A percentile compares a stretch with the other conserved stretches of the same genome.
Conservation (phyloP, 2,797 vertebrate genomes). For the Sternarchorhynchus goeldii region DNA sequence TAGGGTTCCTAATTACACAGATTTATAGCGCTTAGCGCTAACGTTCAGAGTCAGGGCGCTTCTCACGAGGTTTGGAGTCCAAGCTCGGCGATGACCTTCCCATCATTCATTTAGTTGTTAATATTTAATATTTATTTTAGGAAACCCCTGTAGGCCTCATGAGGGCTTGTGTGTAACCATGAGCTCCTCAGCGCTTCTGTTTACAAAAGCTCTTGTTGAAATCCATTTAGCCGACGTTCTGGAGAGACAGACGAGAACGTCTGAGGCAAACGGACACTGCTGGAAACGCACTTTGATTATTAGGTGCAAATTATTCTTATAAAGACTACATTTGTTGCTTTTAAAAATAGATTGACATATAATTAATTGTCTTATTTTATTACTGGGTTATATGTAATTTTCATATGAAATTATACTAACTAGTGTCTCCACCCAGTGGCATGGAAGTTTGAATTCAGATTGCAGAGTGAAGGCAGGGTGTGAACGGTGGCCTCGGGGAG, state of each 20-base stretch:
- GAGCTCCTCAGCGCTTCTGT: slow-evolving; percentile 50
- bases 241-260: slow-evolving; percentile 5
- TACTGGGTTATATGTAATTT: slow-evolving; percentile 21
- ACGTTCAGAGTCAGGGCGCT: slow-evolving; percentile 63
- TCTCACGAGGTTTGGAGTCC: slow-evolving; percentile 69
- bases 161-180: slow-evolving; percentile 64
- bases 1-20: slow-evolving; percentile 80
- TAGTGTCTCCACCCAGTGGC: slow-evolving; percentile 82
- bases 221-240: slow-evolving; percentile 53
- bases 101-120: slow-evolving; percentile 76
- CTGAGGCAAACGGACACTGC: neutral
- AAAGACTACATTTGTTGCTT: neutral
- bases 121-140: slow-evolving; percentile 78
- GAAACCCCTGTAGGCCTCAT: slow-evolving; percentile 66
- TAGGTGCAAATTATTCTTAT: neutral
- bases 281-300: neutral
- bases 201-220: slow-evolving; percentile 50
- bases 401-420: slow-evolving; percentile 71
- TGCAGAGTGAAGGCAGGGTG: slow-evolving; percentile 70
- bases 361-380: slow-evolving; percentile 20
- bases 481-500: slow-evolving; percentile 73
- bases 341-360: neutral
- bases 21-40: slow-evolving; percentile 66
- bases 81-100: slow-evolving; percentile 69
- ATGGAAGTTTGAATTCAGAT: slow-evolving; percentile 67